These are phyloP conservation scores for Venustaconcha ellipsiformis DNA, from an alignment of 1,140 invertebrate genomes.

Conservation along the genomic window DNA sequence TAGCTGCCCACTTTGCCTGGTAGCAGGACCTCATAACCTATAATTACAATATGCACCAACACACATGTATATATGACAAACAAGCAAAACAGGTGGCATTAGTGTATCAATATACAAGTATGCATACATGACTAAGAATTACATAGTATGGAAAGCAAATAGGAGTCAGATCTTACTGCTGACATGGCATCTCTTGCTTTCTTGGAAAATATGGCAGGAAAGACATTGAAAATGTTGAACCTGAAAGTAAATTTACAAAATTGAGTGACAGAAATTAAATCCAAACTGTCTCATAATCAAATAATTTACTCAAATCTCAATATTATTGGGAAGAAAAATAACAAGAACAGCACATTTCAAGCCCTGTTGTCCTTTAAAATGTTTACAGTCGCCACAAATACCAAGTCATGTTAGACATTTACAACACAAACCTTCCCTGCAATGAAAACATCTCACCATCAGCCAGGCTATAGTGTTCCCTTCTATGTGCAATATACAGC, in stretches of 20 bases:
- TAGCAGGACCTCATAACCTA: no score
- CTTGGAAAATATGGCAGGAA: constrained; percentile 74
- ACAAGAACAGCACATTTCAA: neutral
- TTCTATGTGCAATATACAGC: no score
- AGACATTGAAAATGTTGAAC: constrained; percentile 72
- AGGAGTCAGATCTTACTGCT: constrained; percentile 67
- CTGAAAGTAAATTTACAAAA: constrained; percentile 53
- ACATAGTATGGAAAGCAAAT: neutral
- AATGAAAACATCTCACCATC: no score
- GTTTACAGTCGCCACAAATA: no score
- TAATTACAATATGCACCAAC: neutral
- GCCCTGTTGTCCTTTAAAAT: no score
- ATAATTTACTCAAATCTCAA: neutral
- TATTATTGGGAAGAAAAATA: neutral
- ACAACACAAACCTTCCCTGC: no score
- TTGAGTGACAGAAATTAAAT: neutral
- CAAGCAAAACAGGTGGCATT: no score
- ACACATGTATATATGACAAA: neutral
- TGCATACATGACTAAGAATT: neutral
- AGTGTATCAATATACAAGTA: neutral
- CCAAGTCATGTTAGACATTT: no score
- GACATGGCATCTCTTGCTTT: constrained; percentile 73
- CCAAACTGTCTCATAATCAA: neutral
- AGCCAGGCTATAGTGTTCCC: no score
- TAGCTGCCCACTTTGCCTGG: no score